Evolutionary conservation across 2,797 vertebrate species (phyloP), one percentile per base, ranked within the genome.

Genomic region (Melanotaenia boesemani): DNA sequence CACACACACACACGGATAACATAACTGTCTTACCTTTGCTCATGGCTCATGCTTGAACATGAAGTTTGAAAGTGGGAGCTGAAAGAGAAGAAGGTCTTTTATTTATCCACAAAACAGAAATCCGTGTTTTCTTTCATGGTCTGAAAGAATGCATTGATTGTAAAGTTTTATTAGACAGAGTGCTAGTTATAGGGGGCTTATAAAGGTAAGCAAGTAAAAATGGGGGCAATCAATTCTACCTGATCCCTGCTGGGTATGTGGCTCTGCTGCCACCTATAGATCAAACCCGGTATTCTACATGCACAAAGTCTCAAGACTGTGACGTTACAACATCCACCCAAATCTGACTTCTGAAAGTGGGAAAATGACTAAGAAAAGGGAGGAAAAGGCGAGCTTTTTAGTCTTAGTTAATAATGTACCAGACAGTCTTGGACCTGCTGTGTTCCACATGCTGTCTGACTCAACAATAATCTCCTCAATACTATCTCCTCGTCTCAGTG

Each of bases 181-280:
- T 77, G 73, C 80, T 66, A 71, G 66, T 72, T 79, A 68, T 58
- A 54, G 30, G 9, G 46, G 60, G 39, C 55, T 5, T 28, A 39
- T 15, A 13, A 54, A 34, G 24, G 46, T 55, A 58, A 67, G 54
- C 68, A n/a, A 57, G 34, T 72, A 67, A 88, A 90, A 88, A 75
- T 68, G 62, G 77, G 82, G 56, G 60, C 72, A 63, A 63, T 82
- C 54, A 28, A 67, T 66, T 55, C 44, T 71, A 36, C 46, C 22
- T 70, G 39, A 55, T 72, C 86, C 63, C 77, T 90, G 61, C 69
- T 81, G 82, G 85, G 58, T 83, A 86, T 83, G 90, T 48, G 70
- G 64, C 86, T 90, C 81, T 92, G 87, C 89, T 89, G 90, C 91
- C 92, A 91, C 86, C 91, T 92, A 73, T 88, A 73, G 91, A 61